phyloP scores from a whole-genome alignment of 1,140 invertebrate species.

The Ganaspis sp. region DNA sequence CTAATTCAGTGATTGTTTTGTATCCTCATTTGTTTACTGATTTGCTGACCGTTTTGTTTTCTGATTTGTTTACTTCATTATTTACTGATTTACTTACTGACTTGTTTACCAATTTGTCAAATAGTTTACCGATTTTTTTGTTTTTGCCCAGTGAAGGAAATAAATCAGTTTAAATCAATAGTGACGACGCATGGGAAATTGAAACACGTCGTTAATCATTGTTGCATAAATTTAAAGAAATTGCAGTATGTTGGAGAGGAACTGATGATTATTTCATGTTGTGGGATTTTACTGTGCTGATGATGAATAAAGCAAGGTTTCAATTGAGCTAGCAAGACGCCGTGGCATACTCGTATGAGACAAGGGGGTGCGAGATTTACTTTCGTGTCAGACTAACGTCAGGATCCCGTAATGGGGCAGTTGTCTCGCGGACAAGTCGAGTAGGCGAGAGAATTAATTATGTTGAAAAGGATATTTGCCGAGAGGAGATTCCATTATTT shows the following conservation, averaged over 20 bases:
- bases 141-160: too few relatives aligned
- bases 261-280: background rate
- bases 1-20: too few relatives aligned
- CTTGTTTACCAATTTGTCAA: too few relatives aligned
- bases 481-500: conserved; percentile 27
- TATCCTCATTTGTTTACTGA: too few relatives aligned
- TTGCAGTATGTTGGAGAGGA: background rate
- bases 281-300: background rate
- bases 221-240: background rate
- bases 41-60: too few relatives aligned
- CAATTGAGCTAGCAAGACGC: conserved; percentile 9
- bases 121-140: too few relatives aligned
- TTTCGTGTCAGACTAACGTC: conserved; percentile 12
- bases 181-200: too few relatives aligned
- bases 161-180: too few relatives aligned
- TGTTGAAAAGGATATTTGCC: conserved; percentile 6
- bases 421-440: conserved; percentile 26
- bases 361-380: conserved; percentile 27
- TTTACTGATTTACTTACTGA: too few relatives aligned
- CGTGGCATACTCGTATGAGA: conserved; percentile 13
- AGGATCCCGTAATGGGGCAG: conserved; percentile 11
- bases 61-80: too few relatives aligned
- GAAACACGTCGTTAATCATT: background rate
- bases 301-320: background rate
- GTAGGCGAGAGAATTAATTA: conserved; percentile 31